These are phyloP conservation scores for Barnardius zonarius DNA, from an alignment of 2,113 vertebrate genomes.

Conservation along the genomic window DNA sequence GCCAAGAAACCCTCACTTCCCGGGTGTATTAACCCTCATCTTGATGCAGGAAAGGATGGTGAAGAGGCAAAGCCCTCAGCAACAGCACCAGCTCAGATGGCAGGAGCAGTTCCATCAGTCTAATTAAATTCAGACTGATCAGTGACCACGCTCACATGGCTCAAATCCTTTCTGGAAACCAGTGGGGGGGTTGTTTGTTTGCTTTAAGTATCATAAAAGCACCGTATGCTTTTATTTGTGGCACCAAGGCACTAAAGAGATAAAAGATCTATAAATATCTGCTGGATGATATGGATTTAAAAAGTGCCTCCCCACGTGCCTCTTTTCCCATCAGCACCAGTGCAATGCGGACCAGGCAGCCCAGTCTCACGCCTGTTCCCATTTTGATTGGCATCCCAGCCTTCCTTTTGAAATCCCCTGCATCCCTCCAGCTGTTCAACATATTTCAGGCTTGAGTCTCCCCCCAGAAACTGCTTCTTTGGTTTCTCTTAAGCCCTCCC, in stretches of 20 bases:
- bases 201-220: background rate
- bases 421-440: conserved; percentile 37
- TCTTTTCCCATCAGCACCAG: background rate
- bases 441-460: background rate
- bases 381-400: background rate
- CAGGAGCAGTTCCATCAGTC: background rate
- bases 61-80: background rate
- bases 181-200: background rate
- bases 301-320: rapidly evolving
- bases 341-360: background rate
- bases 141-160: rapidly evolving
- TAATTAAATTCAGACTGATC: background rate
- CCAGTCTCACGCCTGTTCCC: background rate
- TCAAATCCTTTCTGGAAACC: background rate
- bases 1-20: background rate
- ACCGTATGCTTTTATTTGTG: background rate
- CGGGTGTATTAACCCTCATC: background rate
- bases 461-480: background rate
- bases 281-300: background rate
- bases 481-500: background rate
- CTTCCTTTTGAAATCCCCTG: conserved; percentile 3
- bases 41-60: background rate
- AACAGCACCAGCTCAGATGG: rapidly evolving
- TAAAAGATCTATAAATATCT: conserved; percentile 27
- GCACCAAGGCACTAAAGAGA: background rate